Percentiles rank a stretch among this genome's conserved stretches.
These are phyloP conservation scores for Acropternis orthonyx DNA, from an alignment of 2,797 vertebrate species.

Conservation along the genomic window DNA sequence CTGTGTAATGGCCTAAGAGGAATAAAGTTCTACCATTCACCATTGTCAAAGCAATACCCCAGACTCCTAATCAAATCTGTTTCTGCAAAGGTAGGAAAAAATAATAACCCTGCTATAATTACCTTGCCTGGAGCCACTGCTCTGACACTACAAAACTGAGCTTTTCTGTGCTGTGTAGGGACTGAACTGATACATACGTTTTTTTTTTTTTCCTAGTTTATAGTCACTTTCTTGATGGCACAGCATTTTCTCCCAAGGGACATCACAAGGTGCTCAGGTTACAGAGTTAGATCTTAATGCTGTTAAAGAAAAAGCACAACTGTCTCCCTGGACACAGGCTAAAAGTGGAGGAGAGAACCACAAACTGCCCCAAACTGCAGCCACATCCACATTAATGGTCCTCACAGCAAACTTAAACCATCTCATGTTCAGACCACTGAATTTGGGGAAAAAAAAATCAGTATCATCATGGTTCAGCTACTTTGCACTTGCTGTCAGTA, in stretches of 20 bases:
- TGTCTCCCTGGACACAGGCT: neutral
- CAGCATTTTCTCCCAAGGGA: neutral
- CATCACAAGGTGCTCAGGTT: neutral
- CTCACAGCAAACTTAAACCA: neutral
- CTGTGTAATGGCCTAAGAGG: neutral
- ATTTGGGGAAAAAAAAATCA: neutral
- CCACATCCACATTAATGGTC: neutral
- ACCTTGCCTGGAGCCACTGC: neutral
- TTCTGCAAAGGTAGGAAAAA: slow-evolving; percentile 6
- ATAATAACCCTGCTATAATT: slow-evolving; percentile 20
- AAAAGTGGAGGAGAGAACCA: neutral
- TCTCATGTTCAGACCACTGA: neutral
- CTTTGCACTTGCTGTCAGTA: neutral
- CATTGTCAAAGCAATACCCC: slow-evolving; percentile 43
- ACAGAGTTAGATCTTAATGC: neutral
- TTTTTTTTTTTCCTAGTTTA: neutral
- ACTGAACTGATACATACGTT: neutral
- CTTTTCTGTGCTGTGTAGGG: neutral
- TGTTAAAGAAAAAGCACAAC: neutral
- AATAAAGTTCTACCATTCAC: slow-evolving; percentile 41
- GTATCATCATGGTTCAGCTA: rapidly evolving
- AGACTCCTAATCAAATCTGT: slow-evolving; percentile 38
- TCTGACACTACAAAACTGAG: neutral
- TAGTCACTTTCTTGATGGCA: neutral
- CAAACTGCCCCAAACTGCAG: neutral